Evolutionary conservation across 2,888 invertebrate genomes (phyloP).

Genomic region (Eupeodes latifasciatus): DNA sequence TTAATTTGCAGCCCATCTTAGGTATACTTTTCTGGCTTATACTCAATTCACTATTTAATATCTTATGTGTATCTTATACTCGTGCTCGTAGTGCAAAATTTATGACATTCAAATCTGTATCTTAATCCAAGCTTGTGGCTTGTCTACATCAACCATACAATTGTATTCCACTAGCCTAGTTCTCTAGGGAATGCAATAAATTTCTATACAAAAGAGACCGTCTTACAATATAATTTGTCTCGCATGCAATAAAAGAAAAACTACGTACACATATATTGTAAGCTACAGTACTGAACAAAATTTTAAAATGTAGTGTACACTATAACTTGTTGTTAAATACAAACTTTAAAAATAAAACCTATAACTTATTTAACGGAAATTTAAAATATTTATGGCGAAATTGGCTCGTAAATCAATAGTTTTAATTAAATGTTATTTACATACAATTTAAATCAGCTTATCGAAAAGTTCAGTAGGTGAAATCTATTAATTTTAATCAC

Average conservation of each 20-base stretch:
- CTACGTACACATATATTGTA: neutral
- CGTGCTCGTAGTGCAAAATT: conserved; percentile 46
- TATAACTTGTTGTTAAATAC: neutral
- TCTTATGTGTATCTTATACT: conserved; percentile 28
- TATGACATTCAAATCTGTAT: conserved; percentile 70
- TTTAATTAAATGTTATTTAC: neutral
- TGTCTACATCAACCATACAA: conserved; percentile 18
- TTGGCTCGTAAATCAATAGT: neutral
- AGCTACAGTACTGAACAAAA: neutral
- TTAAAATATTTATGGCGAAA: neutral
- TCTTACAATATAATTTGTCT: conserved; percentile 34
- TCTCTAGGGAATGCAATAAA: conserved; percentile 62
- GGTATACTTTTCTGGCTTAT: neutral
- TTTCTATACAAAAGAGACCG: conserved; percentile 37
- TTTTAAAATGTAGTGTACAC: neutral
- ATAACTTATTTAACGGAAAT: neutral
- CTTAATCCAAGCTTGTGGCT: conserved; percentile 49
- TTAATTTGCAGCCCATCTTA: conserved; percentile 36
- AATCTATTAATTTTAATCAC: neutral
- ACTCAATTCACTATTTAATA: conserved; percentile 17
- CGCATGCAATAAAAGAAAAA: neutral
- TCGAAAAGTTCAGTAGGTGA: neutral
- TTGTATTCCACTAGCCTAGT: conserved; percentile 61
- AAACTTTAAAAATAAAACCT: neutral
- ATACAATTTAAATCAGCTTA: neutral